Evolutionary conservation across 1,140 invertebrate genomes (phyloP).

Genomic region (Triops cancriformis): DNA sequence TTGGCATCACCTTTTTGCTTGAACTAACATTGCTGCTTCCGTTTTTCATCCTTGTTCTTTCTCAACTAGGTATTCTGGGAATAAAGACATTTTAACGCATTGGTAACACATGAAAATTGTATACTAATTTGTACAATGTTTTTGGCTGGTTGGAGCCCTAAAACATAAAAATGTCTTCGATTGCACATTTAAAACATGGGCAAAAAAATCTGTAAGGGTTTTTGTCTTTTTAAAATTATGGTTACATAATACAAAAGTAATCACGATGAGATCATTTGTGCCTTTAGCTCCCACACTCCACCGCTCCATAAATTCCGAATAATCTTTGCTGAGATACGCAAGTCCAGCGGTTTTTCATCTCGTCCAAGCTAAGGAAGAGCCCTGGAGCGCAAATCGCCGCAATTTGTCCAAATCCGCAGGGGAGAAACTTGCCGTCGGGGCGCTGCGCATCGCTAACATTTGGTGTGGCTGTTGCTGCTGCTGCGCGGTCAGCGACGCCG

Average conservation of each 20-base stretch:
- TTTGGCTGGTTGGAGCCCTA: not conserved
- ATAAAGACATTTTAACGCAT: too few species aligned
- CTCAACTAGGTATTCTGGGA: too few species aligned
- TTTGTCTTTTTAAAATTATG: not conserved
- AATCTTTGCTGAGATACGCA: too few species aligned
- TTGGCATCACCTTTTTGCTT: conserved; percentile 9
- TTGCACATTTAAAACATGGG: not conserved
- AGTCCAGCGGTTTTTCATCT: conserved; percentile 23
- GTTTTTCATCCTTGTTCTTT: not conserved
- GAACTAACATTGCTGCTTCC: not conserved
- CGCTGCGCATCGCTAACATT: not conserved
- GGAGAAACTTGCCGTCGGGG: conserved; percentile 11
- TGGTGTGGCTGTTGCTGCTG: conserved; percentile 12
- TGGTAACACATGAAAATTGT: conserved; percentile 5
- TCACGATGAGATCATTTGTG: conserved; percentile 15
- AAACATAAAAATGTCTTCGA: not conserved
- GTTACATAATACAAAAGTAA: conserved; percentile 18
- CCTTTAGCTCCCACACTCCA: not conserved
- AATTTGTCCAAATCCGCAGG: conserved; percentile 23
- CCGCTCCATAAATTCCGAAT: too few species aligned
- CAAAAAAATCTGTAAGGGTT: not conserved
- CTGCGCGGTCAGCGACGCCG: not conserved
- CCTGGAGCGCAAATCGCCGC: conserved; percentile 22
- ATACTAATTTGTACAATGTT: conserved; percentile 7
- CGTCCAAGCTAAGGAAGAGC: conserved; percentile 19